A percentile compares a stretch with the other conserved stretches of the same genome.
phyloP scores from a whole-genome alignment of 2,888 invertebrate species.

The Anagyrus pseudococci region DNA sequence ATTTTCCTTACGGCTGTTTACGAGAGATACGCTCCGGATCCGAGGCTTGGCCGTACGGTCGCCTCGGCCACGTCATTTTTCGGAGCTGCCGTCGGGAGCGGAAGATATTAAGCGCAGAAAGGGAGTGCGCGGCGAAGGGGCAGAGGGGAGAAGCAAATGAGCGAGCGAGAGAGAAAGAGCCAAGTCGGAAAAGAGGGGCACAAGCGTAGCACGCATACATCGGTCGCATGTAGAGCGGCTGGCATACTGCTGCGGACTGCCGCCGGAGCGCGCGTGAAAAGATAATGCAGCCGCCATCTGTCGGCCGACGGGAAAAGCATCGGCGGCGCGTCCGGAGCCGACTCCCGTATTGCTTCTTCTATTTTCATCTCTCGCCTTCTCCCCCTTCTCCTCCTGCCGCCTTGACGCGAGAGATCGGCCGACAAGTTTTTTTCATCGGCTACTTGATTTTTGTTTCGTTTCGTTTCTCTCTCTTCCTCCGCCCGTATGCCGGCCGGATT shows the following conservation, averaged over 20 bases:
- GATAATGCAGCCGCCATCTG: slow-evolving; percentile 62
- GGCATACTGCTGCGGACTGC: too few relatives aligned
- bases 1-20: slow-evolving; percentile 27
- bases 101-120: too few relatives aligned
- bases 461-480: slow-evolving; percentile 13
- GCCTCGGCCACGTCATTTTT: slow-evolving; percentile 23
- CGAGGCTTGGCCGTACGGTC: too few relatives aligned
- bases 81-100: slow-evolving; percentile 8
- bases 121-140: background rate
- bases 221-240: too few relatives aligned
- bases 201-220: background rate
- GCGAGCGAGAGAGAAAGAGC: background rate
- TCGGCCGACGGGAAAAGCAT: slow-evolving; percentile 53
- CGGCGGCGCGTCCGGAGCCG: slow-evolving; percentile 39
- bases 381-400: background rate
- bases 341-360: slow-evolving; percentile 36
- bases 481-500: slow-evolving; percentile 3
- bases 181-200: too few relatives aligned
- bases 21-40: too few relatives aligned
- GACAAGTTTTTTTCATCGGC: slow-evolving; percentile 19
- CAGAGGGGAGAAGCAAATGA: background rate
- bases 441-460: too few relatives aligned
- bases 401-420: background rate
- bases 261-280: slow-evolving; percentile 36
- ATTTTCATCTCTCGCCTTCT: slow-evolving; percentile 30